These are phyloP conservation scores for Hirtodrosophila trivittata DNA, from an alignment of 2,888 invertebrate genomes.

Conservation along the genomic window DNA sequence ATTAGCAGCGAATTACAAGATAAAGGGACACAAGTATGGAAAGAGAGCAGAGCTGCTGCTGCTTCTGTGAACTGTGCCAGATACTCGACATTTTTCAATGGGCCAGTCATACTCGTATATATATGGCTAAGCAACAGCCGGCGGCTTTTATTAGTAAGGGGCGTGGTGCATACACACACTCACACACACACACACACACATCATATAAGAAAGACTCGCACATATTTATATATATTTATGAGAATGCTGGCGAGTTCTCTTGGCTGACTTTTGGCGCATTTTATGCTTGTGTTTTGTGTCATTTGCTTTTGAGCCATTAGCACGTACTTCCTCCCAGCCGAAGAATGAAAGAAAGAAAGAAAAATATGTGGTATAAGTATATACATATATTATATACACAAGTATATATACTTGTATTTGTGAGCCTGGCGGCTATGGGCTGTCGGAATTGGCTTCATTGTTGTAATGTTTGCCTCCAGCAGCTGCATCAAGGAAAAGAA, in stretches of 20 bases:
- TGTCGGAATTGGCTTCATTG: constrained; percentile 74
- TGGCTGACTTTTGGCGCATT: constrained; percentile 67
- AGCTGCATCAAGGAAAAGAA: constrained; percentile 23
- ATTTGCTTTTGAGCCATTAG: constrained; percentile 76
- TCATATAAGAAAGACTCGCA: constrained; percentile 2
- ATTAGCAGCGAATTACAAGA: constrained; percentile 74
- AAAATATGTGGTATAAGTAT: constrained; percentile 10
- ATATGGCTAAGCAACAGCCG: constrained; percentile 53
- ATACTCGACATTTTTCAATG: constrained; percentile 75
- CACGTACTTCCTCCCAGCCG: constrained; percentile 69
- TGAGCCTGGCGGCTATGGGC: constrained; percentile 41
- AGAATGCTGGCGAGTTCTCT: constrained; percentile 46
- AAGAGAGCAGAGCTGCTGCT: constrained; percentile 45
- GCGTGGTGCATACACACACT: constrained; percentile 41
- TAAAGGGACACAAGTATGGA: constrained; percentile 48
- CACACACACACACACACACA: constrained; percentile 17
- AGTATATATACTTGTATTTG: constrained; percentile 46
- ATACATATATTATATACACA: constrained; percentile 42
- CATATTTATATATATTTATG: constrained; percentile 57
- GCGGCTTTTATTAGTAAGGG: constrained; percentile 61
- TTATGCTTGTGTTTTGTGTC: constrained; percentile 62
- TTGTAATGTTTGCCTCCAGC: constrained; percentile 58
- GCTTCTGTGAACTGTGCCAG: constrained; percentile 46
- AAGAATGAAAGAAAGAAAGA: constrained; percentile 36
- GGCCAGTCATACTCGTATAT: constrained; percentile 25